Evolutionary conservation across 2,888 invertebrate species (phyloP).

Genomic region (Busseola fusca): DNA sequence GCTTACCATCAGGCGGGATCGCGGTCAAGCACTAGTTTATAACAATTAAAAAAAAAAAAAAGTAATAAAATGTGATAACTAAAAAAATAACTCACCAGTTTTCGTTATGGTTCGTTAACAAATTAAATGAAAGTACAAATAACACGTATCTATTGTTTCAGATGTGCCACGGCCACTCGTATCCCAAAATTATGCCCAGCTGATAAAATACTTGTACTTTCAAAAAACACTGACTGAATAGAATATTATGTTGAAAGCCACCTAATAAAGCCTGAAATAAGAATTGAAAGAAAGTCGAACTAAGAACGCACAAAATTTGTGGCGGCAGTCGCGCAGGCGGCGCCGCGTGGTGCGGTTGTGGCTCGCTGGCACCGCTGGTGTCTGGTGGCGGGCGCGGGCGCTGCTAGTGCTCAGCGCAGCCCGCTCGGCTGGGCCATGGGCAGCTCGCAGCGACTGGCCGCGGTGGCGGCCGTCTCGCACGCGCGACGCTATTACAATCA

Average conservation of each 20-base stretch:
- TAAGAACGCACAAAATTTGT: slow-evolving; percentile 60
- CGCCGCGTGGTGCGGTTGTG: slow-evolving; percentile 79
- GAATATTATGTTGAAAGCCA: slow-evolving; percentile 43
- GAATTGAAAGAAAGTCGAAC: slow-evolving; percentile 27
- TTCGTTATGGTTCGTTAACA: neutral
- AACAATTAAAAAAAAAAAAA: too few relatives aligned
- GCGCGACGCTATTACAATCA: slow-evolving; percentile 84
- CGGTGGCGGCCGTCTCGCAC: slow-evolving; percentile 86
- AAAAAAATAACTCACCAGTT: slow-evolving; percentile 25
- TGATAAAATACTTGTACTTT: slow-evolving; percentile 43
- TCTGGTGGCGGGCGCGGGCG: slow-evolving; percentile 79
- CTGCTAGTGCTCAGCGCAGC: slow-evolving; percentile 84
- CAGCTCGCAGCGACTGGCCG: slow-evolving; percentile 90
- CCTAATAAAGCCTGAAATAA: slow-evolving; percentile 43
- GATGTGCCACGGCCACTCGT: slow-evolving; percentile 34
- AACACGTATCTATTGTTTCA: slow-evolving; percentile 51
- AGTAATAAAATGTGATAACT: neutral
- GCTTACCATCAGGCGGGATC: too few relatives aligned
- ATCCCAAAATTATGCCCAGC: slow-evolving; percentile 33
- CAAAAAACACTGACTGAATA: slow-evolving; percentile 61
- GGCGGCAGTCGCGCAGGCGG: slow-evolving; percentile 78
- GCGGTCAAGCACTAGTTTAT: too few relatives aligned
- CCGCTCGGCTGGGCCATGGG: slow-evolving; percentile 91
- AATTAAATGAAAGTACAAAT: slow-evolving; percentile 16
- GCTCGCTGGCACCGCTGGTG: slow-evolving; percentile 81